Base-by-base conservation (phyloP, 1,140 invertebrate genomes). In the Mactra quadrangularis region DNA sequence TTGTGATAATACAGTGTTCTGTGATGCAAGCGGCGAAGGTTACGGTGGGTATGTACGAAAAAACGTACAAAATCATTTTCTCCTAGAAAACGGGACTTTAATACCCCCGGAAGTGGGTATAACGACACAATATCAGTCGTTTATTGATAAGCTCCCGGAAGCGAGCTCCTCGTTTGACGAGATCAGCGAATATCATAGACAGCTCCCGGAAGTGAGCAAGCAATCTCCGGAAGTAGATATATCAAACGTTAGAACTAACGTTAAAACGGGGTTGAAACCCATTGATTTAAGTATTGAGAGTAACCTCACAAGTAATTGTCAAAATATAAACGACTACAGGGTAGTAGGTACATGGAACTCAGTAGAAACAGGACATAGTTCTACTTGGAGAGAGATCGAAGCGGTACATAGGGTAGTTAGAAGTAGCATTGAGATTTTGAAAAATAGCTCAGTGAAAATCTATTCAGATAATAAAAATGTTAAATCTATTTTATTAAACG, bases 391-490 rank as follows among this genome's bases (percentile, higher is more conserved):
- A 57, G 70, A 72, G 31, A 29, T 72, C 35, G 9, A 72, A 27
- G 25, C 70, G 4, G 50, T 72, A 15, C 25, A 55, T 22, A 72
- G 70, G 22, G 70, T 72, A n/a, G 1, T 72, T 22, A 72, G 55
- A 38, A 72, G 70, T 57, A 72, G 55, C 29, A 4, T 27, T 4
- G 45, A 31, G 0, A 9, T 38, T 35, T 38, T 72, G 17, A 22
- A 53, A 17, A 50, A 25, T 22, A 53, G 35, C 15, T 15, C 9
- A 55, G 52, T 72, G 9, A n/a, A 38, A 4, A 3, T 71, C 1
- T 38, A 53, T 52, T 52, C 9, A n/a, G 70, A 72, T 50, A 76
- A 76, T 15, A 59, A 72, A 25, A 45, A 62, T 62, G 52, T 72
- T 3, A 27, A 11, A n/a, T 25, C 19, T 3, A 55, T 72, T n/a